A percentile compares a stretch with the other conserved stretches of the same genome.
phyloP scores from a whole-genome alignment of 1,140 invertebrate genomes.

The Nasonia vitripennis region DNA sequence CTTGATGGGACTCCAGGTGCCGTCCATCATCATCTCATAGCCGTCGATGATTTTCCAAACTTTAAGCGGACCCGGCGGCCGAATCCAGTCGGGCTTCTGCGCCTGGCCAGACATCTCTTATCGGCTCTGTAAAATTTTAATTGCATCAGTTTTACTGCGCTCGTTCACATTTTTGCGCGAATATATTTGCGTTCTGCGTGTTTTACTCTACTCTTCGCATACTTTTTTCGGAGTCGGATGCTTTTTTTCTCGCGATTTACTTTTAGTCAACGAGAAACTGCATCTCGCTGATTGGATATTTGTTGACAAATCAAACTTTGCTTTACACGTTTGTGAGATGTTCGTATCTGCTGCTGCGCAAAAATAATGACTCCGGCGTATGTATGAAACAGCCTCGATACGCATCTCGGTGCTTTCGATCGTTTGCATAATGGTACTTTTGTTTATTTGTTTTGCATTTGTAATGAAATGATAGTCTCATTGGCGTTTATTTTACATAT shows the following conservation, averaged over 20 bases:
- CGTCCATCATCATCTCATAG: background rate
- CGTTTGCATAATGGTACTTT: background rate
- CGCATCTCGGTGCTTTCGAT: background rate
- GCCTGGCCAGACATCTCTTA: conserved; percentile 33
- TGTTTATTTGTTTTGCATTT: background rate
- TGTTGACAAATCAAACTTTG: background rate
- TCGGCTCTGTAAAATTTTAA: conserved; percentile 17
- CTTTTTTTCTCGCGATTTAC: too few relatives aligned
- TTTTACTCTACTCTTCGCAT: too few relatives aligned
- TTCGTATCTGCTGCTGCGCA: too few relatives aligned
- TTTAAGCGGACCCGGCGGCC: conserved; percentile 58
- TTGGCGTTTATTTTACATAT: too few relatives aligned
- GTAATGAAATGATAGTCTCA: too few relatives aligned
- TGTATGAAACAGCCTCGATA: background rate
- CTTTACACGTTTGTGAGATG: background rate
- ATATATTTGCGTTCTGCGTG: too few relatives aligned
- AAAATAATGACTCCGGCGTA: too few relatives aligned
- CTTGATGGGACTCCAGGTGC: conserved; percentile 50
- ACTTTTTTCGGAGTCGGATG: too few relatives aligned
- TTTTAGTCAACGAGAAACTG: too few relatives aligned
- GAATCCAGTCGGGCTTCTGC: conserved; percentile 51
- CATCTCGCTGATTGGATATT: too few relatives aligned
- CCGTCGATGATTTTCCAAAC: conserved; percentile 56
- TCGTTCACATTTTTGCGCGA: too few relatives aligned
- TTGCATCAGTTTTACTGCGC: background rate